These are phyloP conservation scores for Allygus modestus DNA, from an alignment of 2,888 invertebrate genomes.

Conservation along the genomic window DNA sequence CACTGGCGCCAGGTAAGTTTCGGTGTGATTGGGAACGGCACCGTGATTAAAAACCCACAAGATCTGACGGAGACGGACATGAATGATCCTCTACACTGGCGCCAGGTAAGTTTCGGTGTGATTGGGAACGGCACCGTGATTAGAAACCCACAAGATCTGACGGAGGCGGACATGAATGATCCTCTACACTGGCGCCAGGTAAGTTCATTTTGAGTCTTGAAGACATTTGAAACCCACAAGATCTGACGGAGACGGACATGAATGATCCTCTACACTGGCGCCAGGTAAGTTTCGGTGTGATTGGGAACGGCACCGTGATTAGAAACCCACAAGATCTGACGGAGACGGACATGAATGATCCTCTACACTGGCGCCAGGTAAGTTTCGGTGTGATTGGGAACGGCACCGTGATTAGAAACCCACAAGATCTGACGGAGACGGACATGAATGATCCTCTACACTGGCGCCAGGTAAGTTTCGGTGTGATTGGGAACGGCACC, in stretches of 20 bases:
- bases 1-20: conserved; percentile 8
- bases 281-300: too few relatives aligned
- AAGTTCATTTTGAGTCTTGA: not conserved
- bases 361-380: conserved; percentile 9
- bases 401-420: not conserved
- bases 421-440: not conserved
- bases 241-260: too few relatives aligned
- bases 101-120: conserved; percentile 33
- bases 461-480: conserved; percentile 7
- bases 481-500: not conserved
- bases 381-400: too few relatives aligned
- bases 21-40: conserved; percentile 59
- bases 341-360: not conserved
- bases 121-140: not conserved
- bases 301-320: not conserved
- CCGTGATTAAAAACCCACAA: conserved; percentile 37
- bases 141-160: not conserved
- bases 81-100: conserved; percentile 38
- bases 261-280: too few relatives aligned
- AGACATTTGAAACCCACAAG: too few relatives aligned
- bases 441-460: not conserved
- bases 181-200: conserved; percentile 9
- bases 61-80: not conserved
- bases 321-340: not conserved
- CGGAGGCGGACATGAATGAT: not conserved